Evolutionary conservation across 2,797 vertebrate species (phyloP).

Genomic region (Bucorvus abyssinicus): DNA sequence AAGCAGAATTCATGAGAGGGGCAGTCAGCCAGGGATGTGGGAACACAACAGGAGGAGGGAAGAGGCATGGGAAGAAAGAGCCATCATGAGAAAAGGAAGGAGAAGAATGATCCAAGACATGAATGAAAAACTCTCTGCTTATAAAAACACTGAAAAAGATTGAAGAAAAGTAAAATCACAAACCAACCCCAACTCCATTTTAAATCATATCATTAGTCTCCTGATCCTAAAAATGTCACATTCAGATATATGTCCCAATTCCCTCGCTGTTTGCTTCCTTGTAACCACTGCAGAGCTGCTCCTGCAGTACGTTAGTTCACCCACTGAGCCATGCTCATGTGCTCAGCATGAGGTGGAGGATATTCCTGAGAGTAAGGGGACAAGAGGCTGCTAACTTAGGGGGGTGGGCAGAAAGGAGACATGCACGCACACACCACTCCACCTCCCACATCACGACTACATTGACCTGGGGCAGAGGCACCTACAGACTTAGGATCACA

Average conservation of each 20-base stretch:
- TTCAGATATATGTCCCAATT: background rate
- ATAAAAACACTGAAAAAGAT: background rate
- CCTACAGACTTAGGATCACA: background rate
- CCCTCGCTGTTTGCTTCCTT: background rate
- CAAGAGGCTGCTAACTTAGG: background rate
- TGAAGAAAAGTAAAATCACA: background rate
- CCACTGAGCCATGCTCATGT: rapidly evolving
- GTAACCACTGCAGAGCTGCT: background rate
- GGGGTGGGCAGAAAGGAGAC: background rate
- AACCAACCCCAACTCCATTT: background rate
- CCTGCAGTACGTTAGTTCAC: background rate
- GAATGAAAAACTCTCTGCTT: background rate
- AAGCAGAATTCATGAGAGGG: background rate
- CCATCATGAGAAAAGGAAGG: background rate
- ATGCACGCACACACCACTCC: background rate
- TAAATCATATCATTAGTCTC: background rate
- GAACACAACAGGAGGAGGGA: background rate
- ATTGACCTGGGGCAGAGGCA: background rate
- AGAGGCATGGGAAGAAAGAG: background rate
- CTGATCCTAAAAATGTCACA: background rate
- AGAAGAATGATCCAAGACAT: background rate
- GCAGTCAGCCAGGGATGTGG: background rate
- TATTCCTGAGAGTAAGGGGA: background rate
- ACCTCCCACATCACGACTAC: background rate
- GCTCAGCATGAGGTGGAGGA: background rate